phyloP scores from a whole-genome alignment of 37 sponge, comb jelly and placozoan species.

The Spongilla lacustris region DNA sequence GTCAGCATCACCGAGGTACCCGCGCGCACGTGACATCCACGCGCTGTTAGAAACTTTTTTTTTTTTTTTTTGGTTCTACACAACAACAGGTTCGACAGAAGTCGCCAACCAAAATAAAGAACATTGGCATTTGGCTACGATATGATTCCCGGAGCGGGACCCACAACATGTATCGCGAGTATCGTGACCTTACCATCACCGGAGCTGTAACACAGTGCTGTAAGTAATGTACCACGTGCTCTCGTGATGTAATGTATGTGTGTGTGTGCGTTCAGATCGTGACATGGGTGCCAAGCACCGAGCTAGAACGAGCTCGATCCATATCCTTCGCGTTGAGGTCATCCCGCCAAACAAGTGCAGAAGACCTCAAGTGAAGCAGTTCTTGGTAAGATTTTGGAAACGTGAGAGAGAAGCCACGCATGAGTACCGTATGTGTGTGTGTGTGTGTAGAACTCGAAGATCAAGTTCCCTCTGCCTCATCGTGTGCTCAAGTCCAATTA shows the following conservation, averaged over 20 bases:
- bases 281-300: slow-evolving; percentile 98
- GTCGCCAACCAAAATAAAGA: slow-evolving; percentile 90
- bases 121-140: slow-evolving; percentile 95
- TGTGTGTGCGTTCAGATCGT: slow-evolving; percentile 67
- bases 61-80: no score
- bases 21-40: no score
- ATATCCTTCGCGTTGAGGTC: slow-evolving; percentile 89
- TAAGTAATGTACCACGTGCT: slow-evolving; percentile 35
- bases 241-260: not conserved
- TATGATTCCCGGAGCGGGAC: slow-evolving; percentile 98
- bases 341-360: slow-evolving; percentile 83
- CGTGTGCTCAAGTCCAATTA: slow-evolving; percentile 79
- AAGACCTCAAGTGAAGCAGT: slow-evolving; percentile 78
- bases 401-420: not conserved
- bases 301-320: slow-evolving; percentile 88
- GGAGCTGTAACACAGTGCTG: slow-evolving; percentile 97
- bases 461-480: slow-evolving; percentile 96
- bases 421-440: not conserved
- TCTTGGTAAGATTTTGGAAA: slow-evolving; percentile 73
- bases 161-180: slow-evolving; percentile 99
- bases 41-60: no score
- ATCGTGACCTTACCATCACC: slow-evolving; percentile 89
- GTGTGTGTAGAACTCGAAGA: slow-evolving; percentile 76
- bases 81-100: slow-evolving; percentile 76
- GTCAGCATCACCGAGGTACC: no score